A percentile compares a stretch with the other conserved stretches of the same genome.
Conservation (phyloP, 2,113 vertebrate species). For the Scophthalmus maximus region DNA sequence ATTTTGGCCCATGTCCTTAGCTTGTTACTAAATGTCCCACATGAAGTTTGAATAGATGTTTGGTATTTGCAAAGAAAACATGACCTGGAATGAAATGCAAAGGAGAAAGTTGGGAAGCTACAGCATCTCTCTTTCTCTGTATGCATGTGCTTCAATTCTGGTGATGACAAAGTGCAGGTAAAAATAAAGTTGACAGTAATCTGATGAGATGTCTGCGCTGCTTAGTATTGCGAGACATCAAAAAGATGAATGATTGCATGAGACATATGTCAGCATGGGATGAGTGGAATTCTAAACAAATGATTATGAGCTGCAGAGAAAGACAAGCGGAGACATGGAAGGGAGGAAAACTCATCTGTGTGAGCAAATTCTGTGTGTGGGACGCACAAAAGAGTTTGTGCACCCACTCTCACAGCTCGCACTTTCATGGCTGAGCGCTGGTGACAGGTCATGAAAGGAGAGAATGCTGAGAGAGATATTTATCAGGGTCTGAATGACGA, state of each 20-base stretch:
- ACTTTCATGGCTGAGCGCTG: slow-evolving; percentile 37
- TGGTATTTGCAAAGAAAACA: slow-evolving; percentile 17
- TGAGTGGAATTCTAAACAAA: slow-evolving; percentile 49
- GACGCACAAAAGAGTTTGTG: slow-evolving; percentile 39
- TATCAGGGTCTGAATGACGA: slow-evolving; percentile 66
- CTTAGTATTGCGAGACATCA: slow-evolving; percentile 45
- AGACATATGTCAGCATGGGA: slow-evolving; percentile 54
- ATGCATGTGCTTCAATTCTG: slow-evolving; percentile 28
- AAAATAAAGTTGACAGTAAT: slow-evolving; percentile 61
- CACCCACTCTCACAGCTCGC: slow-evolving; percentile 46
- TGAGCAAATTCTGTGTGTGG: slow-evolving; percentile 39
- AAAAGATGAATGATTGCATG: slow-evolving; percentile 45
- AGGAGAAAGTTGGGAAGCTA: not conserved
- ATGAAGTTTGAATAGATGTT: not conserved
- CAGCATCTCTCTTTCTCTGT: not conserved
- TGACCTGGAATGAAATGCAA: slow-evolving; percentile 27
- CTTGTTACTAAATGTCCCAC: not conserved
- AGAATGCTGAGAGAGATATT: slow-evolving; percentile 75
- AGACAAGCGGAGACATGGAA: slow-evolving; percentile 37
- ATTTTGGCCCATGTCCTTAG: not conserved
- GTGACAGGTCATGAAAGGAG: slow-evolving; percentile 72
- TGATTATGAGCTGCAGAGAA: slow-evolving; percentile 39
- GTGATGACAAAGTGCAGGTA: slow-evolving; percentile 56
- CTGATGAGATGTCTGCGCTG: slow-evolving; percentile 56
- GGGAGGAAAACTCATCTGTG: slow-evolving; percentile 25